Percentiles rank a stretch among this genome's conserved stretches.
Evolutionary conservation across 2,797 vertebrate species (phyloP).

Genomic region (Pteronotus mesoamericanus): DNA sequence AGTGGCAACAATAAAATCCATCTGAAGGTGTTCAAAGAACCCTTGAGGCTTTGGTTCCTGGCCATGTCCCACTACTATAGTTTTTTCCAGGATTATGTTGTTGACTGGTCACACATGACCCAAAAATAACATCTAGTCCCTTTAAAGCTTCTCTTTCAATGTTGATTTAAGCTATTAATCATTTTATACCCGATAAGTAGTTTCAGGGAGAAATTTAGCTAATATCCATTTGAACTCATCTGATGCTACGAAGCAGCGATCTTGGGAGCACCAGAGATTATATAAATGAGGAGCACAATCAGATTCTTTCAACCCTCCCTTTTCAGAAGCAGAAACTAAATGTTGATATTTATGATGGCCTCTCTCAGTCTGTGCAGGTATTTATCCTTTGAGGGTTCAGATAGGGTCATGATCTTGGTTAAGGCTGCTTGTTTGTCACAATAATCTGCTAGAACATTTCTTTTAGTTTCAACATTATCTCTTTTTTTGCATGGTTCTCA

Average conservation of each 20-base stretch:
- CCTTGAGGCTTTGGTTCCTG: neutral
- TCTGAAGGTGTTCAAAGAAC: neutral
- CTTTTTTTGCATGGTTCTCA: no score
- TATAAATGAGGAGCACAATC: neutral
- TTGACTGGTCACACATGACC: neutral
- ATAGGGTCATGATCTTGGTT: neutral
- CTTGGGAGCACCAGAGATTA: neutral
- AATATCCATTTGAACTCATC: neutral
- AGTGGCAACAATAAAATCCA: neutral
- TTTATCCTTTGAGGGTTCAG: neutral
- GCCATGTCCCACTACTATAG: neutral
- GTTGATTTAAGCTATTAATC: neutral
- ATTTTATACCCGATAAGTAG: neutral
- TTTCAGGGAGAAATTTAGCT: neutral
- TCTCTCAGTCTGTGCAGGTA: neutral
- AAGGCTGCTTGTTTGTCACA: neutral
- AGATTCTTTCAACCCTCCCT: neutral
- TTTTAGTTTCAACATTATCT: neutral
- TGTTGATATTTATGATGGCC: neutral
- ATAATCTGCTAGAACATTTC: neutral
- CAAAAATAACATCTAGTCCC: neutral
- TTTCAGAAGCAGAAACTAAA: neutral
- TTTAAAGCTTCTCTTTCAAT: neutral
- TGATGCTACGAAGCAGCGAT: neutral
- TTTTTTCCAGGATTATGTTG: neutral